phyloP scores from a whole-genome alignment of 2,113 vertebrate genomes.

The zebrafish (Danio rerio) region DNA sequence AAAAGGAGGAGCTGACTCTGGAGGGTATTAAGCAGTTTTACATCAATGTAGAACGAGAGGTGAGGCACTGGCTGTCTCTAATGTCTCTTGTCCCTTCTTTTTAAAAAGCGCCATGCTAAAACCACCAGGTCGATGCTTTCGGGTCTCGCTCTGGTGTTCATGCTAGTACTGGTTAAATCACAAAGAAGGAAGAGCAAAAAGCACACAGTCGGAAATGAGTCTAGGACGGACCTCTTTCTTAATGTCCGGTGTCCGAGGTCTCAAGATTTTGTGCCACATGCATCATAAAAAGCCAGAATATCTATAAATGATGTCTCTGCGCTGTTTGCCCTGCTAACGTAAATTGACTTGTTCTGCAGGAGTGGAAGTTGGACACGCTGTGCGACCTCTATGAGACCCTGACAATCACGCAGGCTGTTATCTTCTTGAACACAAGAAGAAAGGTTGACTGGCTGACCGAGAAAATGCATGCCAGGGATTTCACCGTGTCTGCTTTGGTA shows the following conservation, averaged over 20 bases:
- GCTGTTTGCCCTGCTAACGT: background rate
- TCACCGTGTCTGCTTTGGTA: slow-evolving; percentile 98
- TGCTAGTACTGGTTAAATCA: slow-evolving; percentile 76
- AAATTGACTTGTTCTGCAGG: slow-evolving; percentile 71
- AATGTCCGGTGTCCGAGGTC: slow-evolving; percentile 77
- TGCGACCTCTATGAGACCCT: slow-evolving; percentile 97
- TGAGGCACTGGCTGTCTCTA: slow-evolving; percentile 60
- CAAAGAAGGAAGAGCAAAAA: slow-evolving; percentile 74
- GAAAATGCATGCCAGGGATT: slow-evolving; percentile 97
- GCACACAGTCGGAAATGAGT: slow-evolving; percentile 71
- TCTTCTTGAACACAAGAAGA: slow-evolving; percentile 97
- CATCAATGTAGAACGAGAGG: slow-evolving; percentile 98
- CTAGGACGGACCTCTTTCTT: slow-evolving; percentile 78
- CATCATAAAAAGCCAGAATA: background rate
- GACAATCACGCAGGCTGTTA: slow-evolving; percentile 98
- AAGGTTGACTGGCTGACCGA: slow-evolving; percentile 99
- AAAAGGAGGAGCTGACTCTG: slow-evolving; percentile 97
- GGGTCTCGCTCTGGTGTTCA: slow-evolving; percentile 66
- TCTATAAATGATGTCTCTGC: background rate
- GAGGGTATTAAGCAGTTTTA: slow-evolving; percentile 99
- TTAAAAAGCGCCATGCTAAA: slow-evolving; percentile 77
- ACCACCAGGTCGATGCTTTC: slow-evolving; percentile 66
- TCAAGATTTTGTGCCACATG: slow-evolving; percentile 74
- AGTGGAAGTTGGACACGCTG: slow-evolving; percentile 97
- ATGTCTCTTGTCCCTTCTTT: slow-evolving; percentile 67